Percentiles rank a stretch among this genome's conserved stretches.
Evolutionary conservation across 2,113 vertebrate genomes (phyloP).

Genomic region (Panthera tigris): DNA sequence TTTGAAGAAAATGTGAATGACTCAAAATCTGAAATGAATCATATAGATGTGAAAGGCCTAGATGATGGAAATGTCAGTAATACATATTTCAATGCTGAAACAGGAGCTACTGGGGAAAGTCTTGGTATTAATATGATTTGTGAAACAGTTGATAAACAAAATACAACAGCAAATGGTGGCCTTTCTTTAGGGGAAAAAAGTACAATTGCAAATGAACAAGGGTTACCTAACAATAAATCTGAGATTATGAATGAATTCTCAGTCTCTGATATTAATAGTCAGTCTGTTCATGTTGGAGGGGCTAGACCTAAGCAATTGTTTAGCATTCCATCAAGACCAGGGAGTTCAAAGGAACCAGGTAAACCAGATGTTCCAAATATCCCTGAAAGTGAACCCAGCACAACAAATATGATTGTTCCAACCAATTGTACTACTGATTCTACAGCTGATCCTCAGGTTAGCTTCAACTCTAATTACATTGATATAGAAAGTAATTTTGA

Average conservation of each 20-base stretch:
- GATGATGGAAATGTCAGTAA: slow-evolving; percentile 28
- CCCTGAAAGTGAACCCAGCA: slow-evolving; percentile 63
- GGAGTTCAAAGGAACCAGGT: slow-evolving; percentile 73
- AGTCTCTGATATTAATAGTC: slow-evolving; percentile 71
- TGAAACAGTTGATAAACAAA: slow-evolving; percentile 52
- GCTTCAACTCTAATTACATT: slow-evolving; percentile 65
- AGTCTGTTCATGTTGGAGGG: slow-evolving; percentile 84
- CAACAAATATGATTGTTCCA: slow-evolving; percentile 42
- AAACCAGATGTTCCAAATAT: slow-evolving; percentile 45
- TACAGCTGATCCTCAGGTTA: neutral
- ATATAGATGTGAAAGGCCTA: slow-evolving; percentile 22
- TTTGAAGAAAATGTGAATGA: slow-evolving; percentile 65
- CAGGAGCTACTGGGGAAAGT: slow-evolving; percentile 53
- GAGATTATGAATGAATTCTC: slow-evolving; percentile 56
- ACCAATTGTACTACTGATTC: neutral
- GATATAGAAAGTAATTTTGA: slow-evolving; percentile 82
- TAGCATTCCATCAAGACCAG: slow-evolving; percentile 80
- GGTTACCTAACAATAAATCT: neutral
- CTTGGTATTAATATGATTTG: neutral
- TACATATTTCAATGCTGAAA: slow-evolving; percentile 45
- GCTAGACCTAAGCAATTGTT: slow-evolving; percentile 91
- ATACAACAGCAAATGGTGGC: slow-evolving; percentile 56
- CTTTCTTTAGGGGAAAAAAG: slow-evolving; percentile 70
- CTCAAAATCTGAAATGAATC: slow-evolving; percentile 57
- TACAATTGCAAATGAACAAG: slow-evolving; percentile 5